Evolutionary conservation across 2,113 vertebrate species (phyloP).

Genomic region (Atherinomorus stipes): DNA sequence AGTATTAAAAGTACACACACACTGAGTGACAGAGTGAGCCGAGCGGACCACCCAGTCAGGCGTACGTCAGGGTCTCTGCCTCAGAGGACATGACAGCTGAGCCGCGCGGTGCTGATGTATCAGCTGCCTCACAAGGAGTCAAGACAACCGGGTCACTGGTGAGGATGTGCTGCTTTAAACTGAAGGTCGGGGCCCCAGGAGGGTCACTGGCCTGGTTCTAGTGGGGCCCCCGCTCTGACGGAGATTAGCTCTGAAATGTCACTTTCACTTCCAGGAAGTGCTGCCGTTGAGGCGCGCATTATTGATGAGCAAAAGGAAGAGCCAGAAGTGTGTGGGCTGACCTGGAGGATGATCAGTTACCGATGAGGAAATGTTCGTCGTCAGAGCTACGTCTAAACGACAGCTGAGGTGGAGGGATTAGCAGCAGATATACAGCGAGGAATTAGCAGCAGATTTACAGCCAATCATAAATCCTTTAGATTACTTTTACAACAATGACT

Average conservation of each 20-base stretch:
- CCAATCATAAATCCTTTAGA: no score
- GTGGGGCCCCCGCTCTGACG: background rate
- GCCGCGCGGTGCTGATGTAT: background rate
- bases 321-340: background rate
- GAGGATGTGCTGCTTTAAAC: conserved; percentile 10
- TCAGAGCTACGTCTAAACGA: no score
- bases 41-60: conserved; percentile 62
- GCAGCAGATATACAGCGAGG: no score
- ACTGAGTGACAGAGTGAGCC: conserved; percentile 4
- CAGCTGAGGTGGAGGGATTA: no score
- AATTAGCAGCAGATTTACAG: no score
- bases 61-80: conserved; percentile 31
- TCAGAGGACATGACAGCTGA: conserved; percentile 48
- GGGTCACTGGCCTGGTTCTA: conserved; percentile 22
- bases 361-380: no score
- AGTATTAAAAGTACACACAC: conserved; percentile 1
- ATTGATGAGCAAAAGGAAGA: conserved; percentile 3
- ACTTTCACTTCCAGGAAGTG: background rate
- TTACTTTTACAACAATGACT: no score
- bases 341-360: no score
- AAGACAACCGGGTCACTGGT: conserved; percentile 12
- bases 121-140: conserved; percentile 11
- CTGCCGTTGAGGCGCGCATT: background rate
- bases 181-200: conserved; percentile 11
- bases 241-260: conserved; percentile 15